Percentiles rank a stretch among this genome's conserved stretches.
Conservation (phyloP, 2,113 vertebrate species). For the Gadus chalcogrammus region DNA sequence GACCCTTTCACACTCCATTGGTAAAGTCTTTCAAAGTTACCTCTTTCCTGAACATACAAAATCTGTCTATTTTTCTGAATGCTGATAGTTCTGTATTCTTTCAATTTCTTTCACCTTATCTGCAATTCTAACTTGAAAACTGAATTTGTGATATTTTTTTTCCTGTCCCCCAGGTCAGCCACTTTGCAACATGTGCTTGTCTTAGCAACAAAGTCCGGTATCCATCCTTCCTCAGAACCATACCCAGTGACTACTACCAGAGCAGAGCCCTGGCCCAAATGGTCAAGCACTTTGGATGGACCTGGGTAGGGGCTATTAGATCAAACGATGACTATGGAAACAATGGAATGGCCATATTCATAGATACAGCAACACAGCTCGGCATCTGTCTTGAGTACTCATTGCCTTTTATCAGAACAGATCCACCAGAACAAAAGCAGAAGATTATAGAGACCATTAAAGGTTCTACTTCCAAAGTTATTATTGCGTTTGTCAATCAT, state of each 20-base stretch:
- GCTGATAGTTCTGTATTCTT: neutral
- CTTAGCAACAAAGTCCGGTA: conserved; percentile 67
- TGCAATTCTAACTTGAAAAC: too few relatives aligned
- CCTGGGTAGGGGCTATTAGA: conserved; percentile 63
- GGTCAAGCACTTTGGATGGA: conserved; percentile 65
- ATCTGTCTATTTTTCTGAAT: too few relatives aligned
- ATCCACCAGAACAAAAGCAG: conserved; percentile 51
- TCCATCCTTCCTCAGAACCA: conserved; percentile 61
- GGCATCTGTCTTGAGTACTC: conserved; percentile 63
- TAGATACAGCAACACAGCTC: conserved; percentile 46
- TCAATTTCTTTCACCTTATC: neutral
- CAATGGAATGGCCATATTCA: conserved; percentile 61
- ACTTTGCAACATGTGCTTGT: conserved; percentile 68
- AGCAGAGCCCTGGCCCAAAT: conserved; percentile 60
- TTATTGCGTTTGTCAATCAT: conserved; percentile 61
- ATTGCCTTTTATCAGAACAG: conserved; percentile 61
- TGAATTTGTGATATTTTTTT: neutral
- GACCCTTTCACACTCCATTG: conserved; percentile 66
- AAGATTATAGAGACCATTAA: conserved; percentile 60
- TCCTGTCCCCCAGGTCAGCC: conserved; percentile 56
- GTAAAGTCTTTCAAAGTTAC: conserved; percentile 29
- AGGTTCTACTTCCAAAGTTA: conserved; percentile 63
- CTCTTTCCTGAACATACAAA: too few relatives aligned
- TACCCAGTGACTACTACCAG: conserved; percentile 68
- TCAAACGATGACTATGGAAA: conserved; percentile 68